Conservation (phyloP, 1,140 invertebrate species). For the Stegodyphus dumicola region DNA sequence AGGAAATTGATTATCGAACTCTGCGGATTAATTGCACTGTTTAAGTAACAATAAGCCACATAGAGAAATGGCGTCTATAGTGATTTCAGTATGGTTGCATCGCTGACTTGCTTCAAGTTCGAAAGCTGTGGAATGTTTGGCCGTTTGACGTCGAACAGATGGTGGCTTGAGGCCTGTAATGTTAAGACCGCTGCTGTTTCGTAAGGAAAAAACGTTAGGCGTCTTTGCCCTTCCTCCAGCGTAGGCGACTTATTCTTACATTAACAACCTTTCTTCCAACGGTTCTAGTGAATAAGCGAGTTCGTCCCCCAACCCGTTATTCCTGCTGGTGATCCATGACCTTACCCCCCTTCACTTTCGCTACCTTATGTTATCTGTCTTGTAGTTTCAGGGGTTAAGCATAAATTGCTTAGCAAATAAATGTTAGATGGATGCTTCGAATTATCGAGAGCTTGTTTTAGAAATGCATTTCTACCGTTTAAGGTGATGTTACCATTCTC, state of each 20-base stretch:
- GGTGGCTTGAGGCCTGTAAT: slow-evolving; percentile 33
- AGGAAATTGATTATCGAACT: no score
- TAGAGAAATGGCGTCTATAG: neutral
- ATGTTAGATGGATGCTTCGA: no score
- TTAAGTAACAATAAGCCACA: no score
- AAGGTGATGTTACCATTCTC: no score
- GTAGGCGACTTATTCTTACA: slow-evolving; percentile 6
- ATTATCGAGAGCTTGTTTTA: no score
- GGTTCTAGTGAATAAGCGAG: slow-evolving; percentile 4
- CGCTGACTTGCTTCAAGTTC: neutral
- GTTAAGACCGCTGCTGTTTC: neutral
- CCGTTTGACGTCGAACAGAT: slow-evolving; percentile 17
- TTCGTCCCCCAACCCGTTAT: slow-evolving; percentile 46
- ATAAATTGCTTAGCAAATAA: no score
- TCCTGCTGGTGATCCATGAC: slow-evolving; percentile 38
- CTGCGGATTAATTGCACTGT: no score
- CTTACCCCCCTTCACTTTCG: slow-evolving; percentile 53
- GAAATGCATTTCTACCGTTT: no score
- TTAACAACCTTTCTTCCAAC: slow-evolving; percentile 26
- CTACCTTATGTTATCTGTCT: slow-evolving; percentile 15
- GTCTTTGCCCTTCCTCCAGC: neutral
- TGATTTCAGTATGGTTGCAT: neutral
- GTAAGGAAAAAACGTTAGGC: slow-evolving; percentile 42
- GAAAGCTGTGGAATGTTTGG: neutral
- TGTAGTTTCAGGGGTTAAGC: neutral